Evolutionary conservation across 1,140 invertebrate genomes (phyloP).

Genomic region (Drosophila funebris): DNA sequence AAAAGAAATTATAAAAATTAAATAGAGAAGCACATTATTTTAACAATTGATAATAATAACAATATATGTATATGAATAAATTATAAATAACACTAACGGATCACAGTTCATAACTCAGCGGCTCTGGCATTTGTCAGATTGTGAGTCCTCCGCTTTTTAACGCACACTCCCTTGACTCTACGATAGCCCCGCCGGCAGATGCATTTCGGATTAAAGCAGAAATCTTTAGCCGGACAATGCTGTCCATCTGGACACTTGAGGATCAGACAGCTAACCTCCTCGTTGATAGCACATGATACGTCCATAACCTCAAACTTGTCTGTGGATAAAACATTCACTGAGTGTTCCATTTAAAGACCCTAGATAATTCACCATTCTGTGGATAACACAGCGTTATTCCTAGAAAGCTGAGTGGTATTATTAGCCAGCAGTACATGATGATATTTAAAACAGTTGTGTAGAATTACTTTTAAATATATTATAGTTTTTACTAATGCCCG

Average conservation of each 20-base stretch:
- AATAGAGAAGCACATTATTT: too few species aligned
- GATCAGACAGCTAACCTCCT: constrained; percentile 54
- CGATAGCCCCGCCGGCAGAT: constrained; percentile 55
- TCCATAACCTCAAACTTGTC: constrained; percentile 45
- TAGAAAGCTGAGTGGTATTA: not conserved
- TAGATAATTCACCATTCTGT: constrained; percentile 15
- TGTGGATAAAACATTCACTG: not conserved
- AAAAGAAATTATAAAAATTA: too few species aligned
- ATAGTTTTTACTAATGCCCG: too few species aligned
- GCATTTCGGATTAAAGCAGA: constrained; percentile 56
- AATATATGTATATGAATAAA: not conserved
- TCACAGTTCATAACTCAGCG: not conserved
- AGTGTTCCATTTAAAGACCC: not conserved
- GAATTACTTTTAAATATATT: too few species aligned
- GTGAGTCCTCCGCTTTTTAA: constrained; percentile 21
- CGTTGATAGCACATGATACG: constrained; percentile 34
- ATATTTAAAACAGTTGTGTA: not conserved
- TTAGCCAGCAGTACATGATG: constrained; percentile 3
- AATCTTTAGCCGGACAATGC: constrained; percentile 39
- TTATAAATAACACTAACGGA: not conserved
- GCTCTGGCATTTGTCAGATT: too few species aligned
- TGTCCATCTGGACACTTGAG: constrained; percentile 24
- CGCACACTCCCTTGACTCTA: constrained; percentile 13
- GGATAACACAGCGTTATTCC: not conserved
- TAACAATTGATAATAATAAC: too few species aligned